Evolutionary conservation across 2,888 invertebrate species (phyloP).

Genomic region (Aphodius granarius): DNA sequence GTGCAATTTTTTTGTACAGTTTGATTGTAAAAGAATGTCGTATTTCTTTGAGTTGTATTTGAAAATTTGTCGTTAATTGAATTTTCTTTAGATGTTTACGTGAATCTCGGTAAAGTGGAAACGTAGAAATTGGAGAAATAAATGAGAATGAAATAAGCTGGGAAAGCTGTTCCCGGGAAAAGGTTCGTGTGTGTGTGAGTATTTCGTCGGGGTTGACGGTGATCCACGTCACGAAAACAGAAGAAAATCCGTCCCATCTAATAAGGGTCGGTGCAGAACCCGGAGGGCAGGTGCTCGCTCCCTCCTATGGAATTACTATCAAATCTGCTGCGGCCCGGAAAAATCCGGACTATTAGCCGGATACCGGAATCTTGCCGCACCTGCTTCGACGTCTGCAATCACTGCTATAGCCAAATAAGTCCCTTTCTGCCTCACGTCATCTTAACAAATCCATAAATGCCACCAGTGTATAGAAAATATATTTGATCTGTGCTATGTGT

Average conservation of each 20-base stretch:
- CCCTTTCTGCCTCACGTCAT: background rate
- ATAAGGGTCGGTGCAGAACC: conserved; percentile 33
- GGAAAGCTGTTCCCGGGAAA: background rate
- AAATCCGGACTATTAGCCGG: conserved; percentile 36
- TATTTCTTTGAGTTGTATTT: too few relatives aligned
- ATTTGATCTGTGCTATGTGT: too few relatives aligned
- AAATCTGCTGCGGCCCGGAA: conserved; percentile 34
- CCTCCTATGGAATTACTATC: conserved; percentile 36
- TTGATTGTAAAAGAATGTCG: too few relatives aligned
- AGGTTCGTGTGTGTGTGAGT: background rate
- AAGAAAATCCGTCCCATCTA: conserved; percentile 32
- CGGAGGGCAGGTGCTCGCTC: conserved; percentile 32
- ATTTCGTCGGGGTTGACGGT: conserved; percentile 1
- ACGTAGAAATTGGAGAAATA: background rate
- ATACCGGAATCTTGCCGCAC: conserved; percentile 25
- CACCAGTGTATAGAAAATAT: too few relatives aligned
- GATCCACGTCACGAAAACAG: conserved; percentile 31
- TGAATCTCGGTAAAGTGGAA: too few relatives aligned
- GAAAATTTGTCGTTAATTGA: too few relatives aligned
- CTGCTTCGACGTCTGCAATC: conserved; percentile 33
- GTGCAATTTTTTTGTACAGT: too few relatives aligned
- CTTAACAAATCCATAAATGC: conserved; percentile 24
- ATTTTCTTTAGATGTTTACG: too few relatives aligned
- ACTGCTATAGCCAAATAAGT: conserved; percentile 12
- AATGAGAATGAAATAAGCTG: conserved; percentile 2